Conservation (phyloP, 2,888 invertebrate genomes). For the Agrochola lychnidis region DNA sequence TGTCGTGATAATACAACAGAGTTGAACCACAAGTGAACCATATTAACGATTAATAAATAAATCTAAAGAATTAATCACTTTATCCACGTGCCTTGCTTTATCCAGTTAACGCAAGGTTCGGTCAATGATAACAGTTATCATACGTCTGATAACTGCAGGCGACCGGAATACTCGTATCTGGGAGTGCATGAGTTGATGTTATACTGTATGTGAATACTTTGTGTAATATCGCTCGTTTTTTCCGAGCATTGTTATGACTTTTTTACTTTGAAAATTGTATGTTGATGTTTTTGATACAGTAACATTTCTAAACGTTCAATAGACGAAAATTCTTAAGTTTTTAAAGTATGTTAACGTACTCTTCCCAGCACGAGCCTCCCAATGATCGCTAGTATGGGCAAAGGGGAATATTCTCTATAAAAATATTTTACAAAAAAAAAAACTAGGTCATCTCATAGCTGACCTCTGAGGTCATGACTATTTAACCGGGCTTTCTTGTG, state of each 20-base stretch:
- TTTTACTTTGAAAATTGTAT: background rate
- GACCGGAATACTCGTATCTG: constrained; percentile 1
- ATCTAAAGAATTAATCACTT: constrained; percentile 43
- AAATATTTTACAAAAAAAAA: no score
- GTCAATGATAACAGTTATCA: constrained; percentile 25
- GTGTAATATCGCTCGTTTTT: background rate
- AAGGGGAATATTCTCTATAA: background rate
- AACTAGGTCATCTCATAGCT: no score
- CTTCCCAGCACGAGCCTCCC: background rate
- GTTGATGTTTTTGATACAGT: background rate
- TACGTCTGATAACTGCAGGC: constrained; percentile 29
- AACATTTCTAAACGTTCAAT: background rate
- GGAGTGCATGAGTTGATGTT: constrained; percentile 6
- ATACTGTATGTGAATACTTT: background rate
- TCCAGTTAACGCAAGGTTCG: constrained; percentile 2
- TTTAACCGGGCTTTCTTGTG: no score
- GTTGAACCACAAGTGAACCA: background rate
- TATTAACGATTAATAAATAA: constrained; percentile 16
- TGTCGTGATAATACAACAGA: background rate
- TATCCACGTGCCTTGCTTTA: constrained; percentile 30
- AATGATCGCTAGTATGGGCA: background rate
- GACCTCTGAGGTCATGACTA: no score
- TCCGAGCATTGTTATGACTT: background rate
- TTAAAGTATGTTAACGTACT: no score
- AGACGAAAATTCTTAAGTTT: background rate